A percentile compares a stretch with the other conserved stretches of the same genome.
Conservation (phyloP, 2,888 invertebrate genomes). For the Leucophenga montana region DNA sequence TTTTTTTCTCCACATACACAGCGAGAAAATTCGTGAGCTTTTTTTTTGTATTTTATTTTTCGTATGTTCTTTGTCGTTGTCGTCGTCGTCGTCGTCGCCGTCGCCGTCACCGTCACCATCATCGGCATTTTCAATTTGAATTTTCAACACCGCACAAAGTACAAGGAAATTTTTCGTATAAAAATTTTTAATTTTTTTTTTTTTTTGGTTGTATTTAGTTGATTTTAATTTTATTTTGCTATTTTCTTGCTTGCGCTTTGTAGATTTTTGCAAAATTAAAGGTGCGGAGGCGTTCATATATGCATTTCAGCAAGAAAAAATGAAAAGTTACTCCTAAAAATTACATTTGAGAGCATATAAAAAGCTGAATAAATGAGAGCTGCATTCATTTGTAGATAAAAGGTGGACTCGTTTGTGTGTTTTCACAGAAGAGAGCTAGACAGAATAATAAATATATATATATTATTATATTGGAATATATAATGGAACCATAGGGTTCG, state of each 20-base stretch:
- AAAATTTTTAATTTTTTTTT: conserved; percentile 32
- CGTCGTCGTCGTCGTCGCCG: no score
- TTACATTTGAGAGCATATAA: no score
- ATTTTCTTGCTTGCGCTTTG: conserved; percentile 27
- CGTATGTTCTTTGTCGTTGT: conserved; percentile 14
- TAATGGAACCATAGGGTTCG: no score
- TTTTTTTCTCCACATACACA: conserved; percentile 15
- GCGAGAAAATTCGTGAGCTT: conserved; percentile 10
- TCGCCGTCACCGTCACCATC: neutral
- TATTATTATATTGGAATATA: no score
- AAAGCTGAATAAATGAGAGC: no score
- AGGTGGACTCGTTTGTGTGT: no score
- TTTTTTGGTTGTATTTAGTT: conserved; percentile 6
- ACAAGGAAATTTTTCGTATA: neutral
- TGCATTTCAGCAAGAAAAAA: no score
- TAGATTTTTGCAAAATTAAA: conserved; percentile 31
- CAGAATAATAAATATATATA: no score
- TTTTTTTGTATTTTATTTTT: conserved; percentile 20
- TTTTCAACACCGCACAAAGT: conserved; percentile 16
- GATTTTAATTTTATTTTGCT: conserved; percentile 20
- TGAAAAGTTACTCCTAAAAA: no score
- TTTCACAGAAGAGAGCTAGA: no score
- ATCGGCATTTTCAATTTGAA: conserved; percentile 22
- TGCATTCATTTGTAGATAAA: no score
- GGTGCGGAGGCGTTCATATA: conserved; percentile 56